These are phyloP conservation scores for Gracilinanus agilis DNA, from an alignment of 2,113 vertebrate species.

Conservation along the genomic window DNA sequence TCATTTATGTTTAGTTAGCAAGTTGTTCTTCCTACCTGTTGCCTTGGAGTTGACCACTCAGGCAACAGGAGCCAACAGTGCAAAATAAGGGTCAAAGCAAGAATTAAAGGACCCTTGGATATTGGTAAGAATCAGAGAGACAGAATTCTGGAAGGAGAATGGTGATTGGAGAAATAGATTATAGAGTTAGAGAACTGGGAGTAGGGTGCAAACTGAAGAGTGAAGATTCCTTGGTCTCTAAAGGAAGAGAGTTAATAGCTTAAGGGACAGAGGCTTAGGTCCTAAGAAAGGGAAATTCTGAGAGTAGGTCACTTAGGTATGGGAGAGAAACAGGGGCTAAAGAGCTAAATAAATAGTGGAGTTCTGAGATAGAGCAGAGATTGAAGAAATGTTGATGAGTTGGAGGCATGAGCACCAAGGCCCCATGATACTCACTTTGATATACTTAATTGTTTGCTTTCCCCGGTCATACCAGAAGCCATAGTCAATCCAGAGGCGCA, in stretches of 20 bases:
- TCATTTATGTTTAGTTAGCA: neutral
- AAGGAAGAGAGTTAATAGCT: neutral
- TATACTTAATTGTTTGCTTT: slow-evolving; percentile 89
- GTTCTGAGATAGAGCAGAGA: neutral
- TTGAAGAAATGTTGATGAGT: neutral
- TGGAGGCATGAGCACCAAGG: neutral
- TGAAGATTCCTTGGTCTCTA: neutral
- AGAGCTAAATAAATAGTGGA: neutral
- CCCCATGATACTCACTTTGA: slow-evolving; percentile 87
- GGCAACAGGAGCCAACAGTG: neutral
- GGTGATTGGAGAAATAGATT: neutral
- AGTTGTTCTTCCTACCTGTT: neutral
- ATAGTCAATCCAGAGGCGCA: slow-evolving; percentile 93
- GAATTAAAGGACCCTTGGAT: neutral
- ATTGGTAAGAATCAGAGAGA: neutral
- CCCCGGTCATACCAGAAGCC: slow-evolving; percentile 93
- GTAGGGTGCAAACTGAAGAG: neutral
- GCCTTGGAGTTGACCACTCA: neutral
- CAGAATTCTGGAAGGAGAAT: neutral
- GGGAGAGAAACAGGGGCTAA: neutral
- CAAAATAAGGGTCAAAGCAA: neutral
- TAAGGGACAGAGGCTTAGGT: neutral
- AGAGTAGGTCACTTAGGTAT: neutral
- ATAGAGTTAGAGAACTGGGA: neutral
- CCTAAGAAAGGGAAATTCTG: neutral